These are phyloP conservation scores for Trinectes maculatus DNA, from an alignment of 2,113 vertebrate genomes.

Conservation along the genomic window DNA sequence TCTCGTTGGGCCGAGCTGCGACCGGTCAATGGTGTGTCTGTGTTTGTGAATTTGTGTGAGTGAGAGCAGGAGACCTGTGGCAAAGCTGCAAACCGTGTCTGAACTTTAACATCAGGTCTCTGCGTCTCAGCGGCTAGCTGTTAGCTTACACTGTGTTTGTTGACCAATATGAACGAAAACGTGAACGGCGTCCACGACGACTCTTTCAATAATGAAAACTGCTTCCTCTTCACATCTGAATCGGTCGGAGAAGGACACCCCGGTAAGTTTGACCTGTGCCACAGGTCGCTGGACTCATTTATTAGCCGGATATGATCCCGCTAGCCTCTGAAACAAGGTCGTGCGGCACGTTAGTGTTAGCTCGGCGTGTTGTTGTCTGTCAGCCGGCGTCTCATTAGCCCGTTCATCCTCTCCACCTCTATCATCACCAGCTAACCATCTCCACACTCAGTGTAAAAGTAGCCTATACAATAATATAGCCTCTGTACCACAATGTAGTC, in stretches of 20 bases:
- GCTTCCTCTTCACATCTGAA: slow-evolving; percentile 94
- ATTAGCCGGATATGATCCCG: slow-evolving; percentile 27
- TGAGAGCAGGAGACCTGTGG: neutral
- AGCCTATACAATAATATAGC: too few relatives aligned
- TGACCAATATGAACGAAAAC: slow-evolving; percentile 86
- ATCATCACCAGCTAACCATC: neutral
- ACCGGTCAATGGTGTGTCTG: neutral
- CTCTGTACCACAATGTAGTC: too few relatives aligned
- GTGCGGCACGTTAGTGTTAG: slow-evolving; percentile 13
- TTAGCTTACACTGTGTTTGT: slow-evolving; percentile 20
- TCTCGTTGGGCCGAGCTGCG: too few relatives aligned
- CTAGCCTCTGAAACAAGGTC: slow-evolving; percentile 52
- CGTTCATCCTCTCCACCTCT: neutral
- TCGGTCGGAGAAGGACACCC: slow-evolving; percentile 87
- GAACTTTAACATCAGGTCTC: neutral
- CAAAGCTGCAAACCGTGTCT: neutral
- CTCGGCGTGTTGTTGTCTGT: slow-evolving; percentile 15
- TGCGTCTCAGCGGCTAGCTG: slow-evolving; percentile 23
- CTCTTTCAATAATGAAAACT: slow-evolving; percentile 85
- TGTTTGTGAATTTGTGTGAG: neutral
- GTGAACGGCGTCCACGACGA: slow-evolving; percentile 86
- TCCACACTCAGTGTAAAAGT: neutral
- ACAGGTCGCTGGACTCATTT: neutral
- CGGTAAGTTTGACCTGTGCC: slow-evolving; percentile 77
- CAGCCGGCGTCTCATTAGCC: neutral